Base-by-base conservation (phyloP, 2,797 vertebrate genomes). In the Leucoraja ocellata region DNA sequence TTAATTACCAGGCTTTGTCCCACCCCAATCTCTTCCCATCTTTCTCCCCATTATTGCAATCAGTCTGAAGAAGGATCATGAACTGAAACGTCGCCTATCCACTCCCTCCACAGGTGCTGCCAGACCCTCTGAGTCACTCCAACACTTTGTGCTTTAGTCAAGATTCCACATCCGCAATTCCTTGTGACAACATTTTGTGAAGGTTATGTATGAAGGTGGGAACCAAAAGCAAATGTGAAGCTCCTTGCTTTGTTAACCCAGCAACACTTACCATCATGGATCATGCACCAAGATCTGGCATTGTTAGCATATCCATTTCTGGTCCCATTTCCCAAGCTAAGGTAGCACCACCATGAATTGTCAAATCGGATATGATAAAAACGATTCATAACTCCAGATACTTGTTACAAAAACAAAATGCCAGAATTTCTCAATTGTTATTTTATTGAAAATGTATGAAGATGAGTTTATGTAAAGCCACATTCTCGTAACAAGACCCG, bases 401-500 rank as follows among this genome's bases (percentile, higher is more conserved):
- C 2, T 36, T 36, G 13, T 32, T 32, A 65, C 63, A 65, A 88
- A 86, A 21, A 88, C 13, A 65, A 32, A 65, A 65, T 21, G 61
- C n/a, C 32, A n/a, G 28, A 88, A 65, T 32, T 88, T n/a, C 28
- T 86, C 54, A 63, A 86, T 83, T 28, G 16, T 68, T 65, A 88
- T 88, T 88, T 88, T 88, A 88, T 88, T 88, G 84, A 88, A 88
- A 32, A 18, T 88, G 84, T 16, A n/a, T 54, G 61, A 32, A 68
- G 21, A 68, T 84, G 23, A 32, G 14, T 88, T 63, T 61, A 32
- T n/a, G 14, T 32, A 63, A 32, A 65, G n/a, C 63, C 61, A 63
- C 84, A 61, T 32, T 32, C 16, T 32, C 18, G 7, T 10, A 32
- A 88, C 61, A 68, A 10, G 63, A 21, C 14, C 63, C 68, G 9